Evolutionary conservation across 2,113 vertebrate species (phyloP), one percentile per base, ranked within the genome.

Genomic region (Himantopus leucocephalus): DNA sequence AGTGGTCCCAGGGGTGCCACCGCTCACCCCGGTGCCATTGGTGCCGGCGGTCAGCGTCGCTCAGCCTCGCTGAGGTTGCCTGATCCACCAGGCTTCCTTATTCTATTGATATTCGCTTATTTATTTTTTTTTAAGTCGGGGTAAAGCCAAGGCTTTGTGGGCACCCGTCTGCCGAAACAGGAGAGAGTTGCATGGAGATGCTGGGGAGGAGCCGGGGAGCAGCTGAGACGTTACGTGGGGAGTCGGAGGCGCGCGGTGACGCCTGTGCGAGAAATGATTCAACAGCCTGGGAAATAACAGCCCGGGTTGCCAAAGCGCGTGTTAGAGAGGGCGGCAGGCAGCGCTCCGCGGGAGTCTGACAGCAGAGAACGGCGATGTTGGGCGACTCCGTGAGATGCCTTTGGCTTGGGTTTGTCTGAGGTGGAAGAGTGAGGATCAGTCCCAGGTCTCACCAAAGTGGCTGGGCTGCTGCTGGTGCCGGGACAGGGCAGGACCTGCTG

Each of bases 301-400:
- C 75, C 78, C 0, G 0, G 30, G 22, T 30, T 64, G 48, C 58
- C 73, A 43, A 37, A 53, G 43, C 0, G 13, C 4, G 2, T 34
- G 34, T 55, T 41, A 35, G 71, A 53, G 86, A 95, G 41, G 26
- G 41, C 27, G 71, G 75, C 64, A 81, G 78, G 90, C 63, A 55
- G 79, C 0, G 0, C 19, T 70, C 34, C 60, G 37, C 1, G 1
- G 53, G 56, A 76, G 62, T 30, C 75, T 75, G 56, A 29, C 62
- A 50, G 80, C 83, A 82, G 52, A 16, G 37, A 23, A 14, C 2
- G 0, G 15, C 0, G 0, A 4, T 62, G 63, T 19, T 77, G 83
- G 67, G 75, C 1, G 7, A 21, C 35, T 48, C 63, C 4, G 5
- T 5, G 55, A 64, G 59, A 47, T 77, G 72, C 30, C 53, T 86